Evolutionary conservation across 2,113 vertebrate species (phyloP).

Genomic region (Scalopus aquaticus): DNA sequence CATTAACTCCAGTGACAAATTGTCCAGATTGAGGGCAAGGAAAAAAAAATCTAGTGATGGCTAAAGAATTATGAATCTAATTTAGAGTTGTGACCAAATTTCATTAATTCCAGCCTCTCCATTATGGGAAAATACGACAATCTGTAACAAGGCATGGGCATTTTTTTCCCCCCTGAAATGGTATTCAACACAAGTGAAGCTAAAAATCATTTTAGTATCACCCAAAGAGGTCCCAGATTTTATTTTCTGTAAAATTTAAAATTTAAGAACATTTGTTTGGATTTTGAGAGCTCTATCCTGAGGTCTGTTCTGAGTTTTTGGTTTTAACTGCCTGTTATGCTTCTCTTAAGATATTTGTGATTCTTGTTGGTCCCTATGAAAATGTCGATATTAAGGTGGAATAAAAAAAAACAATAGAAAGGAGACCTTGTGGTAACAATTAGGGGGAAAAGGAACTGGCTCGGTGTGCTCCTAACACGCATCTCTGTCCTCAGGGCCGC

Average conservation of each 20-base stretch:
- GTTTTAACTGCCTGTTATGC: background rate
- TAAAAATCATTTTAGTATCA: background rate
- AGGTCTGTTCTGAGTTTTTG: background rate
- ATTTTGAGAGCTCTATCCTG: background rate
- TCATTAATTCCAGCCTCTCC: background rate
- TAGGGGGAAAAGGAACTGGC: background rate
- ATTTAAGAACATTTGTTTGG: background rate
- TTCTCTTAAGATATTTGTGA: background rate
- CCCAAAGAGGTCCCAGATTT: background rate
- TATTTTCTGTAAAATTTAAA: background rate
- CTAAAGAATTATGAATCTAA: background rate
- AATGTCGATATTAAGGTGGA: background rate
- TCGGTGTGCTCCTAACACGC: background rate
- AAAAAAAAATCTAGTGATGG: background rate
- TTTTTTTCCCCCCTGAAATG: background rate
- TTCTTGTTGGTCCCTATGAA: background rate
- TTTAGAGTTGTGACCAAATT: slow-evolving; percentile 17
- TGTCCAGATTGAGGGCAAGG: background rate
- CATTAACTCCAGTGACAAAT: slow-evolving; percentile 17
- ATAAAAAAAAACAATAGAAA: background rate
- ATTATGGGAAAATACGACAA: background rate
- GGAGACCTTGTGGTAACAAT: background rate
- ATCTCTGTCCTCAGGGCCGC: slow-evolving; percentile 89
- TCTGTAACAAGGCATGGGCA: background rate
- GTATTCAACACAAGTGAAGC: background rate